A percentile compares a stretch with the other conserved stretches of the same genome.
Conservation (phyloP, 2,797 vertebrate genomes). For the Gymnocypris eckloni region DNA sequence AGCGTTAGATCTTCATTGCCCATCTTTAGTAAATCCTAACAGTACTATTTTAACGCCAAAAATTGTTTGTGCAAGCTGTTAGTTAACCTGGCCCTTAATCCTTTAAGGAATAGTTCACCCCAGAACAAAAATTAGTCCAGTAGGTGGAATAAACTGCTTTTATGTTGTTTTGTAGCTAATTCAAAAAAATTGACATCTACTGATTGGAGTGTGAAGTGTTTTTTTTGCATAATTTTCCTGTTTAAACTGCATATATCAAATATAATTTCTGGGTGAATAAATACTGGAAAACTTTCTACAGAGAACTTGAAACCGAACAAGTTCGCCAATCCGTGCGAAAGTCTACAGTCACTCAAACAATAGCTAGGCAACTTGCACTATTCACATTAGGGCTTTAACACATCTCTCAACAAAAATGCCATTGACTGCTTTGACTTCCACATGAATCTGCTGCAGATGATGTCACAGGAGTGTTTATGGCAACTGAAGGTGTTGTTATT, state of each 20-base stretch:
- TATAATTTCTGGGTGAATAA: not conserved
- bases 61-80: not conserved
- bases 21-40: not conserved
- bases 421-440: conserved; percentile 6
- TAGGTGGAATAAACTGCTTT: not conserved
- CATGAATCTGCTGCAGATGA: not conserved
- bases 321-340: not conserved
- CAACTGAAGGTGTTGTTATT: not conserved
- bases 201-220: not conserved
- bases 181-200: not conserved
- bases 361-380: not conserved
- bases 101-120: not conserved
- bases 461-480: not conserved
- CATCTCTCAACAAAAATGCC: not conserved
- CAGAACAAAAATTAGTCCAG: not conserved
- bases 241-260: not conserved
- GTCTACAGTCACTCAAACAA: not conserved
- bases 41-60: not conserved
- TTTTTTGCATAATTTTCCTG: not conserved
- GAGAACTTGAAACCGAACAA: not conserved
- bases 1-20: not conserved
- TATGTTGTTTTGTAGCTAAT: not conserved
- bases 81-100: not conserved
- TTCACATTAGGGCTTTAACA: not conserved
- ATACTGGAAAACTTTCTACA: not conserved